Base-by-base conservation (phyloP, 2,797 vertebrate genomes). In the Anguilla anguilla region DNA sequence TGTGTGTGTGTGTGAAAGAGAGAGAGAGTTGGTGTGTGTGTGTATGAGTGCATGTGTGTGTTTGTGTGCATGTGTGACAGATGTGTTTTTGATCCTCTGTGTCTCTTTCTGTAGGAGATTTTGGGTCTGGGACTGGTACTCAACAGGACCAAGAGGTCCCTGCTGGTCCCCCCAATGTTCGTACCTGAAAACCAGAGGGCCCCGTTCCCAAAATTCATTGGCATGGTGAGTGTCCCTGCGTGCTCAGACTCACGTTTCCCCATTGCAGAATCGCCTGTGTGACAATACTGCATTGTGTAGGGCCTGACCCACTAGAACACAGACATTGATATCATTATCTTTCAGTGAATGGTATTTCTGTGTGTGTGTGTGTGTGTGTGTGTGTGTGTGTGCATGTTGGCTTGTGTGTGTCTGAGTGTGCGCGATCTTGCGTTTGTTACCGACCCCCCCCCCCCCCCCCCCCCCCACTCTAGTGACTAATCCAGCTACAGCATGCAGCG, bases 131-230 rank as follows among this genome's bases (percentile, higher is more conserved):
- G 95, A 91, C 94, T 96, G 88, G 95, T 94, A 88, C 94, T 95
- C 25, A 92, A 96, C 91, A 97, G 98, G 93, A 96, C 96, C 85
- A 98, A 97, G 94, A 96, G 98, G 87, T 97, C 98, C 89, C 96
- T 99, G 90, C 94, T 99, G 93, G 95, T 97, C 39, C 97, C 97
- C 77, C 96, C 97, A 0, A 97, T 99, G 93, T 94, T 96, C 87
- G 96, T 99, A 87, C 97, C 98, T 6, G 98, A 99, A 95, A 99
- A 98, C 94, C 98, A 98, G 94, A 97, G 98, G 91, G 94, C 96
- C 31, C 98, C 98, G 0, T 99, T 99, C 86, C 98, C 98, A 55
- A 96, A 96, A 93, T 86, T 89, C 69, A 97, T 98, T 64, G 98
- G 98, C 95, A 97, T 91, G 97, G 98, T 99, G 96, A 97, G 97